phyloP scores from a whole-genome alignment of 1,140 invertebrate species.

The Zaprionus capensis region DNA sequence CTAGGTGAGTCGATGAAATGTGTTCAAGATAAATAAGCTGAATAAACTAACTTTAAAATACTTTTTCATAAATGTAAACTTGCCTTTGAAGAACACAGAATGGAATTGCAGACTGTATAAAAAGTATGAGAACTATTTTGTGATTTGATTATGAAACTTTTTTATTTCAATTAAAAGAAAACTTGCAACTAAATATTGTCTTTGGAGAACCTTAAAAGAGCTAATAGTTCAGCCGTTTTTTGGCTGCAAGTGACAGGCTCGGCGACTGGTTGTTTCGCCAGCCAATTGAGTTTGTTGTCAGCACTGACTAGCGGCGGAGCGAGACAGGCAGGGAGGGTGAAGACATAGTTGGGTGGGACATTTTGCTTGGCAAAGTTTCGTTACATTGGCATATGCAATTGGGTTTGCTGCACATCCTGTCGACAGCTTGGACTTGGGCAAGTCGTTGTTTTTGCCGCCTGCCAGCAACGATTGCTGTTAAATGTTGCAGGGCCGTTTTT shows the following conservation, averaged over 20 bases:
- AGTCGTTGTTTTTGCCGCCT: constrained; percentile 53
- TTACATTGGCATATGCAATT: constrained; percentile 80
- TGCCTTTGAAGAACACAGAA: no score
- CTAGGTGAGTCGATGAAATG: background rate
- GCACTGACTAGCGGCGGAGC: background rate
- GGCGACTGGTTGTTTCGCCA: constrained; percentile 16
- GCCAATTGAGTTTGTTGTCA: constrained; percentile 36
- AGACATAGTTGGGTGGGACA: constrained; percentile 22
- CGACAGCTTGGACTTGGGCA: constrained; percentile 78
- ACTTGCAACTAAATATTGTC: background rate
- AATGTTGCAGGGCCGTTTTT: constrained; percentile 62
- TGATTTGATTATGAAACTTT: no score
- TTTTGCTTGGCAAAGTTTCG: constrained; percentile 66
- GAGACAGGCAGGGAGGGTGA: background rate
- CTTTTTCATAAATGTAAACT: no score
- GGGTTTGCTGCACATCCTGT: constrained; percentile 79
- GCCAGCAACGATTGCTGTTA: constrained; percentile 64
- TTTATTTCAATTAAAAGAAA: background rate
- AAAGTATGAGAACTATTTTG: no score
- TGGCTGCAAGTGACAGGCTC: background rate
- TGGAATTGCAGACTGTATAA: no score
- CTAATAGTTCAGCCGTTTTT: background rate
- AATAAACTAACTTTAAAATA: no score
- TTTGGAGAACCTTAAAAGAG: background rate
- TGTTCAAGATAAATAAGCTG: no score